Base-by-base conservation (phyloP, 2,888 invertebrate species). In the Augochlorella aurata region DNA sequence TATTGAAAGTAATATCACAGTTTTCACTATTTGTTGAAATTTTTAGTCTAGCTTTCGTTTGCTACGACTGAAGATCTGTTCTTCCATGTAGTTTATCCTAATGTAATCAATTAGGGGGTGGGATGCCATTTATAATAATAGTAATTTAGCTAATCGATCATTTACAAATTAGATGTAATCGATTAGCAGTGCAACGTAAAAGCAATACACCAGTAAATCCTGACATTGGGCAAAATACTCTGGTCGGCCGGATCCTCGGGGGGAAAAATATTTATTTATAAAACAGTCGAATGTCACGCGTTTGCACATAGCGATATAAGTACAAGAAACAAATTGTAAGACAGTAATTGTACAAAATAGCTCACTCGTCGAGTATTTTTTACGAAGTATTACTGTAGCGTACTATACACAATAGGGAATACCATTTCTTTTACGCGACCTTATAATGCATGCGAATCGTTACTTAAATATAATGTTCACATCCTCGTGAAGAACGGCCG, bases 81-180 rank as follows among this genome's bases (percentile, higher is more conserved):
- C 92, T 93, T 93, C 93, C 93, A 91, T 88, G 91, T 91, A 92
- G 91, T 89, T 91, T 91, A 92, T 92, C 91, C 90, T 92, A 91
- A 89, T 87, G 73, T 88, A 82, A 85, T 82, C 79, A 72, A 85
- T 79, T 83, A 82, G 79, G 81, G 79, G 77, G 77, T 78, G 84
- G 82, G 83, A 87, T 89, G 85, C 87, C 87, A 85, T 85, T 89
- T 84, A 87, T 88, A 86, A 82, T 87, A 85, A 84, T 88, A 83
- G 84, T 85, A 80, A 84, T 70, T 74, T 89, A 89, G 87, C 89
- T 88, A 84, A 90, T 90, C 87, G 85, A 87, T 90, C 78, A 81
- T 73, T 86, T 85, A 84, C 74, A 82, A 85, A 86, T 61, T 89
- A 88, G 81, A 85, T 58, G 80, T 85, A 85, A 89, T 87, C 80